These are phyloP conservation scores for Hemichromis elongatus DNA, from an alignment of 2,113 vertebrate species.

Conservation along the genomic window DNA sequence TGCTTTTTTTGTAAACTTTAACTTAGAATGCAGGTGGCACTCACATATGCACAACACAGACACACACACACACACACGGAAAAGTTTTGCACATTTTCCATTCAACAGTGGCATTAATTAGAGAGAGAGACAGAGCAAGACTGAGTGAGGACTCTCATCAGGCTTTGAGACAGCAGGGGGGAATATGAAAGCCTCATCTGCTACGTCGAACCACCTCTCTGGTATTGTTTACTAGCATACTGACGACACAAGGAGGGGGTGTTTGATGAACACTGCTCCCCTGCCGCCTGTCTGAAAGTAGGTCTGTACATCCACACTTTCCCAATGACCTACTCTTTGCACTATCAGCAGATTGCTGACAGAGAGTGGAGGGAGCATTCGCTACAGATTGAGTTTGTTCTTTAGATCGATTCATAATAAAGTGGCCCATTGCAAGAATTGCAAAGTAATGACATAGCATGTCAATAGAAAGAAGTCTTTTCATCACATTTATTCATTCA, in stretches of 20 bases:
- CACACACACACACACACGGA: background rate
- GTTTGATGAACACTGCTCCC: constrained; percentile 56
- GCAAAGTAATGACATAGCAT: background rate
- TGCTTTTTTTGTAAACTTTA: constrained; percentile 7
- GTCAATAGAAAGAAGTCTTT: background rate
- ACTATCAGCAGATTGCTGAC: constrained; percentile 28
- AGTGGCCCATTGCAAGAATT: background rate
- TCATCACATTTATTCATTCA: background rate
- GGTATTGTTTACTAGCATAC: constrained; percentile 47
- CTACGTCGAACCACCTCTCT: constrained; percentile 28
- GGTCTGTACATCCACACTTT: constrained; percentile 36
- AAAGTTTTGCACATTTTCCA: constrained; percentile 31
- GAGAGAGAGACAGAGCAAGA: constrained; percentile 26
- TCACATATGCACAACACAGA: background rate
- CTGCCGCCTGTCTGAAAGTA: constrained; percentile 35
- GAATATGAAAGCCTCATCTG: constrained; percentile 44
- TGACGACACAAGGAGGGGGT: constrained; percentile 24
- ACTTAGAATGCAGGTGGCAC: background rate
- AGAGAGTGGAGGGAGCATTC: constrained; percentile 12
- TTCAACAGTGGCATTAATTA: constrained; percentile 47
- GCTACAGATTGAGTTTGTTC: constrained; percentile 8
- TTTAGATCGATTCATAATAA: constrained; percentile 6
- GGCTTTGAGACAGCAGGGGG: constrained; percentile 31
- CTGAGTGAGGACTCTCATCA: constrained; percentile 37
- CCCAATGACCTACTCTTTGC: constrained; percentile 30